A percentile compares a stretch with the other conserved stretches of the same genome.
Evolutionary conservation across 2,113 vertebrate genomes (phyloP).

Genomic region (Nerophis ophidion): DNA sequence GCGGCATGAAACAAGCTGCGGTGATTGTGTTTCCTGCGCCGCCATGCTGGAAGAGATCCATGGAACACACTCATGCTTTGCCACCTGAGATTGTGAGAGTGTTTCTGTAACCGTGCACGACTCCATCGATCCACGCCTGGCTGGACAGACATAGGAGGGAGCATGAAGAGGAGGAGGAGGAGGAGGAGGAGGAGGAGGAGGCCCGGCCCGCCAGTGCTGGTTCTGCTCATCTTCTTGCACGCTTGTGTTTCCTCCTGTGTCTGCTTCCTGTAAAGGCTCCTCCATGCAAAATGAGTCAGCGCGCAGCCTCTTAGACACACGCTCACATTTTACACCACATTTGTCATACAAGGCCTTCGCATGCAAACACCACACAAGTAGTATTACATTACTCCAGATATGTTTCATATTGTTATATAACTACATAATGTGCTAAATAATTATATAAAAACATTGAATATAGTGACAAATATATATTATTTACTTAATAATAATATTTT

Average conservation of each 20-base stretch:
- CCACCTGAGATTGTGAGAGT: too few relatives aligned
- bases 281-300: background rate
- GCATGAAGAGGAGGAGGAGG: too few relatives aligned
- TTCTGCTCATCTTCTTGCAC: background rate
- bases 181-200: too few relatives aligned
- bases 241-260: background rate
- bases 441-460: too few relatives aligned
- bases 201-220: background rate
- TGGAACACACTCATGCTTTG: too few relatives aligned
- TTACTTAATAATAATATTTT: too few relatives aligned
- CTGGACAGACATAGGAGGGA: too few relatives aligned
- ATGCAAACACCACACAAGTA: background rate
- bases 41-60: background rate
- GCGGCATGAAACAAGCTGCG: conserved; percentile 1
- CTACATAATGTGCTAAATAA: too few relatives aligned
- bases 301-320: background rate
- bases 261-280: background rate
- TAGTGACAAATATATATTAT: too few relatives aligned
- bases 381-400: too few relatives aligned
- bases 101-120: too few relatives aligned
- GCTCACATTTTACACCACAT: background rate
- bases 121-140: too few relatives aligned
- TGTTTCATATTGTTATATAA: background rate
- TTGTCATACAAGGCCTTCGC: background rate
- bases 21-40: conserved; percentile 57